Conservation (phyloP, 2,888 invertebrate genomes). For the Caenorhabditis sp. region DNA sequence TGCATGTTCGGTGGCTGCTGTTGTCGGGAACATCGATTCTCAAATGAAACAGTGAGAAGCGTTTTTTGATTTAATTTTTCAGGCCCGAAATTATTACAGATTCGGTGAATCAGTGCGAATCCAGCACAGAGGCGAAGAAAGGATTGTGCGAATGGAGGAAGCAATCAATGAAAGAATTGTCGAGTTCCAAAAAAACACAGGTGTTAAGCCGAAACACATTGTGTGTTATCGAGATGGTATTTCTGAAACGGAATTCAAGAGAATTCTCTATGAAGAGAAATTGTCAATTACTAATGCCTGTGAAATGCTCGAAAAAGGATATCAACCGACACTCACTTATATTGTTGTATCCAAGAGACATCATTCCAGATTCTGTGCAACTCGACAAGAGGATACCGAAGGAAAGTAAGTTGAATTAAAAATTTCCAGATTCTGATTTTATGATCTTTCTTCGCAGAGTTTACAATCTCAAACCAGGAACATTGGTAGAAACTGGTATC, state of each 20-base stretch:
- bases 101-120: slow-evolving; percentile 69
- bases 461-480: slow-evolving; percentile 65
- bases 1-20: slow-evolving; percentile 77
- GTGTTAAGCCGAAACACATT: slow-evolving; percentile 63
- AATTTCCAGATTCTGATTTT: too few relatives aligned
- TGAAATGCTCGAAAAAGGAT: slow-evolving; percentile 58
- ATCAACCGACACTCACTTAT: slow-evolving; percentile 67
- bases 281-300: slow-evolving; percentile 66
- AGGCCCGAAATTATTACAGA: not conserved
- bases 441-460: too few relatives aligned
- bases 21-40: slow-evolving; percentile 42
- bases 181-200: slow-evolving; percentile 56
- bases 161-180: slow-evolving; percentile 63
- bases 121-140: slow-evolving; percentile 76
- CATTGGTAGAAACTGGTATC: slow-evolving; percentile 65
- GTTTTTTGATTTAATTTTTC: too few relatives aligned
- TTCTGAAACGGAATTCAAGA: slow-evolving; percentile 67
- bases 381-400: slow-evolving; percentile 52
- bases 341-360: slow-evolving; percentile 67
- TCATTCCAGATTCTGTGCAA: slow-evolving; percentile 64
- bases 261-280: slow-evolving; percentile 68
- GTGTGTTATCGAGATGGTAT: slow-evolving; percentile 71
- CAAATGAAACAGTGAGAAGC: not conserved
- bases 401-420: slow-evolving; percentile 38
- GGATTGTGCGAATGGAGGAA: slow-evolving; percentile 65